Conservation (phyloP, 2,888 invertebrate genomes). For the Archips xylosteana region DNA sequence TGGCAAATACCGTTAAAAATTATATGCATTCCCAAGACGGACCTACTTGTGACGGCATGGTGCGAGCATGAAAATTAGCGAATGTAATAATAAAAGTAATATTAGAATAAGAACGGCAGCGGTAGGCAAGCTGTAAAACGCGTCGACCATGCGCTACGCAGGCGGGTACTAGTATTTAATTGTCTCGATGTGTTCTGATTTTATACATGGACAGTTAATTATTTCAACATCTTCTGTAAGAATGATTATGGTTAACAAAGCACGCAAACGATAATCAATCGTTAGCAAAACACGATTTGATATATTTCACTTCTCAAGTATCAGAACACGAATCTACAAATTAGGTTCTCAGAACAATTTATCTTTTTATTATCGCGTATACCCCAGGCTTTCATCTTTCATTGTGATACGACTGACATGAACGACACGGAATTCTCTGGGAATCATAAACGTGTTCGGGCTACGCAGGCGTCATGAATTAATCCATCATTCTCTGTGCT, state of each 20-base stretch:
- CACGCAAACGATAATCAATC: constrained; percentile 3
- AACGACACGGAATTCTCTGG: constrained; percentile 23
- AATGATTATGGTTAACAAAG: background rate
- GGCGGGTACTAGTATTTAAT: too few relatives aligned
- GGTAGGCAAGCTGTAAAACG: background rate
- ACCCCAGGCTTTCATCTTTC: constrained; percentile 22
- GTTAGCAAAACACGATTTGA: constrained; percentile 5
- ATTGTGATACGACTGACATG: constrained; percentile 20
- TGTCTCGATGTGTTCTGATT: background rate
- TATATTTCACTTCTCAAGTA: constrained; percentile 4
- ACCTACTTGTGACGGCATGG: background rate
- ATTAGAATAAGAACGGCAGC: background rate
- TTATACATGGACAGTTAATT: background rate
- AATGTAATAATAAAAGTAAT: background rate
- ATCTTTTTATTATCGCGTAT: constrained; percentile 17
- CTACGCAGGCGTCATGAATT: constrained; percentile 15
- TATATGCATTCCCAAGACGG: background rate
- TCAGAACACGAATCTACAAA: constrained; percentile 15
- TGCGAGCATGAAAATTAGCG: background rate
- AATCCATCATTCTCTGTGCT: constrained; percentile 28
- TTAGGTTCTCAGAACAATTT: constrained; percentile 19
- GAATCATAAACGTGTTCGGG: constrained; percentile 26
- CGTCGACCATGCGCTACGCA: too few relatives aligned
- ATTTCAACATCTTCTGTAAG: background rate
- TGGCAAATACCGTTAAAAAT: background rate